A percentile compares a stretch with the other conserved stretches of the same genome.
Conservation (phyloP, 2,888 invertebrate genomes). For the Cosmia pyralina region DNA sequence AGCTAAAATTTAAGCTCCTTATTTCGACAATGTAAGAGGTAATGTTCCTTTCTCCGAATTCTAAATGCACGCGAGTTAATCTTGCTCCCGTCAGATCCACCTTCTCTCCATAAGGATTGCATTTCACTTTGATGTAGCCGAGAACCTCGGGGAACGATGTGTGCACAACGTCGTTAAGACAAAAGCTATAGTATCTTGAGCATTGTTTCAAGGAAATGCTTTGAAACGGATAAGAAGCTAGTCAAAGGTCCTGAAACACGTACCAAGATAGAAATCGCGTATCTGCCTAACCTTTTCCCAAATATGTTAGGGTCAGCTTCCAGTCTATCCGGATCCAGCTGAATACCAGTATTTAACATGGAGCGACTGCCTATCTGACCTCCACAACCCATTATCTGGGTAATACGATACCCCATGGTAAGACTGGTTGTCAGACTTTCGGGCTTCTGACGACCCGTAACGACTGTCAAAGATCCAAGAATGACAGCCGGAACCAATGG, state of each 20-base stretch:
- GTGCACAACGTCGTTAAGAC: constrained; percentile 40
- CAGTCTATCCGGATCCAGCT: too few relatives aligned
- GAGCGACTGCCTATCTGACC: too few relatives aligned
- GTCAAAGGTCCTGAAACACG: constrained; percentile 23
- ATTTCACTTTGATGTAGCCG: constrained; percentile 49
- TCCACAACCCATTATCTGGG: too few relatives aligned
- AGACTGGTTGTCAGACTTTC: too few relatives aligned
- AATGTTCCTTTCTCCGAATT: constrained; percentile 25
- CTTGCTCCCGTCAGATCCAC: constrained; percentile 41
- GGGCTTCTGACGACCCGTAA: too few relatives aligned
- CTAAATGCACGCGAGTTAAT: constrained; percentile 42
- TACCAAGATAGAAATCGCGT: constrained; percentile 4
- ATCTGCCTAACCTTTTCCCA: too few relatives aligned
- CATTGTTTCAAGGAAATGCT: constrained; percentile 24
- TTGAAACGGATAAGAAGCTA: constrained; percentile 23
- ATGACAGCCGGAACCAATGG: too few relatives aligned
- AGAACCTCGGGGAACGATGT: constrained; percentile 23
- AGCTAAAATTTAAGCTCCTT: constrained; percentile 19
- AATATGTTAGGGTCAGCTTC: too few relatives aligned
- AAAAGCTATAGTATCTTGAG: constrained; percentile 14
- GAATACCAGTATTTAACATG: too few relatives aligned
- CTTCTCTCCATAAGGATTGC: constrained; percentile 46
- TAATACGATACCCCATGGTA: too few relatives aligned
- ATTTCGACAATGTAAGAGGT: constrained; percentile 18
- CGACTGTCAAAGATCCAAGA: too few relatives aligned